Base-by-base conservation (phyloP, 1,140 invertebrate genomes). In the Drosophila kanapiae region DNA sequence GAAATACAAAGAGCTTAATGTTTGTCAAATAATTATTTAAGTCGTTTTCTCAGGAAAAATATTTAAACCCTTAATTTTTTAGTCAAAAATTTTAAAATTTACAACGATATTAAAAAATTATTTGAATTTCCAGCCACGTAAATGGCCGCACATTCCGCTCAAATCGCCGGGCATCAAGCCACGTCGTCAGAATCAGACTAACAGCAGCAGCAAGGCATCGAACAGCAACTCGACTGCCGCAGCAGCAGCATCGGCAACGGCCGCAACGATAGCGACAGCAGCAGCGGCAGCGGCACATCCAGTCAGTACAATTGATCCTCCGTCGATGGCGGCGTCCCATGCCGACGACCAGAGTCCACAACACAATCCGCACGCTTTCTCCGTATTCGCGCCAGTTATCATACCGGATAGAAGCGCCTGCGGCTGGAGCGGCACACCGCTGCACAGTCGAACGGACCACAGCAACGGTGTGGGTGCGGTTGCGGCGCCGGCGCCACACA, bases 151-250 rank as follows among this genome's bases (percentile, higher is more conserved):
- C 53, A 94, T 98, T 68, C 96, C 96, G 67, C 92, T 98, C 51
- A 99, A 99, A 93, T 97, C 97, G 49, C 97, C 97, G 0, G 97
- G 98, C 42, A 98, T 98, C 58, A 98, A 98, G 92, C 96, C 96
- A 1, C 94, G 95, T 45, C 84, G 92, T 6, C 92, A 93, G 48
- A 91, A 92, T 53, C 83, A 87, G 58, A 86, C 78, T 31, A 84
- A 82, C 60, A 91, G 75, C 60, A 93, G 78, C 60, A 88, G 45
- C 51, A 93, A 84, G 53, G 31, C 75, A 64, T 40, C 74, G 8
- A 84, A 51, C 58, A 91, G 49, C 58, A 72, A 59, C 4, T 59
- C 77, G 4, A 42, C 69, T 29, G 62, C 74, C n/a, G 76, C 77
- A 10, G 48, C 83, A 10, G 53, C 60, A n/a, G 57, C 57, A 2